Percentiles rank a stretch among this genome's conserved stretches.
Evolutionary conservation across 2,113 vertebrate species (phyloP).

Genomic region (Ranitomeya imitator): DNA sequence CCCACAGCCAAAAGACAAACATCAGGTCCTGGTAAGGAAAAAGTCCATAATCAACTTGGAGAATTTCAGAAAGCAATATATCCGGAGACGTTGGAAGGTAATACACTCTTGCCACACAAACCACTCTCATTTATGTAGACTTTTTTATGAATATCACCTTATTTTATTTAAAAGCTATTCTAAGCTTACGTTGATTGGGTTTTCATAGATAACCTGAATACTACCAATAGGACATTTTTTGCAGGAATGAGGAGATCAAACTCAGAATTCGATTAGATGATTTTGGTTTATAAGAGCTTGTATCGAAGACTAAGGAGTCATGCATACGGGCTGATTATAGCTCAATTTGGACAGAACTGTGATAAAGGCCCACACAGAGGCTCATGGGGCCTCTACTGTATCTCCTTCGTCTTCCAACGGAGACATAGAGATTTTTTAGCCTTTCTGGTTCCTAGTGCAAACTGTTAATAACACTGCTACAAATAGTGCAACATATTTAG

Average conservation of each 20-base stretch:
- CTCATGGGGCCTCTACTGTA: too few species aligned
- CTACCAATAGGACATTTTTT: too few species aligned
- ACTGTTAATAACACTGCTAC: too few species aligned
- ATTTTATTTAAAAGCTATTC: neutral
- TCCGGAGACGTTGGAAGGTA: slow-evolving; percentile 92
- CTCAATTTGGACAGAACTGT: too few species aligned
- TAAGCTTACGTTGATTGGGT: neutral
- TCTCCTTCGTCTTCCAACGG: too few species aligned
- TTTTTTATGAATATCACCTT: neutral
- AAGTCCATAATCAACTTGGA: slow-evolving; percentile 90
- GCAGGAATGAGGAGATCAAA: too few species aligned
- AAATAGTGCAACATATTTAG: too few species aligned
- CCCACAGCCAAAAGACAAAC: slow-evolving; percentile 83
- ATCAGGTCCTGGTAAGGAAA: slow-evolving; percentile 87
- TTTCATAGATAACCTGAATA: neutral
- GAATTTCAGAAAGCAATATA: slow-evolving; percentile 91
- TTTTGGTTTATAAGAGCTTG: neutral
- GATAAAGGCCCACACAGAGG: too few species aligned
- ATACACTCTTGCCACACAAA: neutral
- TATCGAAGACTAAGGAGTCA: neutral
- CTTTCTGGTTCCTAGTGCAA: too few species aligned
- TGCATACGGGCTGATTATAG: neutral
- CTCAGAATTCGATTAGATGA: too few species aligned
- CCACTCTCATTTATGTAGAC: neutral
- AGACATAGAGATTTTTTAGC: too few species aligned